Base-by-base conservation (phyloP, 2,888 invertebrate species). In the Syrista parreyssii region DNA sequence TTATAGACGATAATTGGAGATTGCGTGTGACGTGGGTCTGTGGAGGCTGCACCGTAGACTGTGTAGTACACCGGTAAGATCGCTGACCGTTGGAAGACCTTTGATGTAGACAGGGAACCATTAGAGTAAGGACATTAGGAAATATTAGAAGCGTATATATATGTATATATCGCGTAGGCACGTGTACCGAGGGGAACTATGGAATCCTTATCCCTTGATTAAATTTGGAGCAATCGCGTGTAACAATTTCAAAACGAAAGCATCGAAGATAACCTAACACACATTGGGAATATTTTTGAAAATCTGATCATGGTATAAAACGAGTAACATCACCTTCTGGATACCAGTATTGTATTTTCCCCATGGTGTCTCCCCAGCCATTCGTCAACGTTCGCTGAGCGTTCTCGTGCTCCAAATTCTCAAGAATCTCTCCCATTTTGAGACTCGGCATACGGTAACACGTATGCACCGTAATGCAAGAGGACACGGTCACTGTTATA, bases 301-400 rank as follows among this genome's bases (percentile, higher is more conserved):
- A 23, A 55, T 55, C 9, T 9, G 1, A 23, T 23, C 23, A 55
- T 2, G 55, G 2, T 55, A n/a, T n/a, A n/a, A 1, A 55, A 9
- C 2, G 23, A 55, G 9, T 23, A 23, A 31, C 71, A 11, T 71
- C 71, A 91, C 91, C 90, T 91, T 90, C 90, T 74, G 90, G 91
- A 81, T 87, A 86, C 91, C 90, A 91, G 82, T 91, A 89, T 81
- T 91, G 90, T 82, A 91, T 91, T 82, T 89, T 89, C 40, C 88
- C 89, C 89, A 90, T 90, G 31, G 88, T 90, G 82, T 89, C 88
- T 77, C 81, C 86, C 87, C 87, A 89, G 78, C 86, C 87, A 76
- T 89, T 87, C 12, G 80, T 78, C 78, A 81, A 73, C 12, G 68
- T 82, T 76, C 79, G 68, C 79, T 75, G 75, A 76, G 69, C 79